These are phyloP conservation scores for Bombus vancouverensis DNA, from an alignment of 1,140 invertebrate genomes.

Conservation along the genomic window DNA sequence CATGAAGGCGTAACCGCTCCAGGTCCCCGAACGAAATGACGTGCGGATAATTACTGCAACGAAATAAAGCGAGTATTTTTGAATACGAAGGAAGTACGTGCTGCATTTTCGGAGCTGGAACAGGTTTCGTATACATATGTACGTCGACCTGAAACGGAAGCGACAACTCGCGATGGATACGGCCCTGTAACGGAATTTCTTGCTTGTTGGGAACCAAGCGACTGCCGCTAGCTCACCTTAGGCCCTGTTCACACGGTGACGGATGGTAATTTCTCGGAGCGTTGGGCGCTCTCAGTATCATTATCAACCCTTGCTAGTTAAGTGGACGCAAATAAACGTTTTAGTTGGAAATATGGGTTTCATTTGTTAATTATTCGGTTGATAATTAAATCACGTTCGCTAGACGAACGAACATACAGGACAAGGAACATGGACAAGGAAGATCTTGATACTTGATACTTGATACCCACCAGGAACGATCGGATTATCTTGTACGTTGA, in stretches of 20 bases:
- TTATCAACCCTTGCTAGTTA: conserved; percentile 16
- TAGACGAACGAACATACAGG: neutral
- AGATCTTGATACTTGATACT: conserved; percentile 43
- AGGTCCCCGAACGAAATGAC: conserved; percentile 19
- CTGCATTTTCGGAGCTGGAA: conserved; percentile 9
- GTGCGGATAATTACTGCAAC: conserved; percentile 52
- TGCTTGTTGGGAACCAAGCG: conserved; percentile 45
- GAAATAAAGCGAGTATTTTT: conserved; percentile 31
- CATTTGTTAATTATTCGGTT: neutral
- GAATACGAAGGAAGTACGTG: conserved; percentile 47
- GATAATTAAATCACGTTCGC: conserved; percentile 22
- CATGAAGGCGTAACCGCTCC: conserved; percentile 21
- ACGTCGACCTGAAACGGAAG: conserved; percentile 44
- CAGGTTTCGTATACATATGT: conserved; percentile 1
- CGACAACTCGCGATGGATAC: conserved; percentile 37
- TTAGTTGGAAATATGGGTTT: conserved; percentile 9
- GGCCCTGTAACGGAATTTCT: conserved; percentile 61
- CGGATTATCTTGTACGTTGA: conserved; percentile 11
- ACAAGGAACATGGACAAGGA: neutral
- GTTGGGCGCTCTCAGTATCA: neutral
- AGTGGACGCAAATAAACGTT: conserved; percentile 31
- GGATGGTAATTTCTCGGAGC: conserved; percentile 36
- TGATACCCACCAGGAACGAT: conserved; percentile 13
- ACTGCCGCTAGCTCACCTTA: conserved; percentile 55
- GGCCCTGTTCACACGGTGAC: conserved; percentile 49